Base-by-base conservation (phyloP, 2,797 vertebrate species). In the Helostoma temminkii region DNA sequence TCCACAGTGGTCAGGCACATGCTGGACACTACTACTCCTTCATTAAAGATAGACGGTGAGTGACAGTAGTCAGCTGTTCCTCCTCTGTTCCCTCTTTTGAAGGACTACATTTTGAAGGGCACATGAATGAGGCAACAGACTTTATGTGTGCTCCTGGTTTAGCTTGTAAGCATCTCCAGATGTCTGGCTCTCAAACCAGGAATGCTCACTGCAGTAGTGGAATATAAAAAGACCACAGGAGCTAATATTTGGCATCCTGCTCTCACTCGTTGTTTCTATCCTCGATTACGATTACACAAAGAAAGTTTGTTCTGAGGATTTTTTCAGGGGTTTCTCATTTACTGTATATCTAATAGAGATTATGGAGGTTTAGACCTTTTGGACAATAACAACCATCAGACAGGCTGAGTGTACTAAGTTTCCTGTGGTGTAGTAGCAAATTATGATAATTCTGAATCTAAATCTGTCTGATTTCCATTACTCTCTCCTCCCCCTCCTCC, bases 1-100 rank as follows among this genome's bases (percentile, higher is more conserved):
- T 99, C 22, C 98, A 99, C 90, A 99, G 98, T 1, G 98, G 98
- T 1, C 98, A 99, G 90, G 98, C 98, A 0, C 98, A 99, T 0
- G 98, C 98, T 0, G 98, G 98, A 37, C 98, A 99, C 84, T 99
- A 99, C 90, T 99, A 99, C 75, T 99, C 98, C 73, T 99, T 99
- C 91, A 99, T 99, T 70, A 99, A 99, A 92, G 98, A 99, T 47
- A 92, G 98, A 54, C 96, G 98, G 98, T 98, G 86, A 94, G 91
- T 76, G 30, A 52, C 30, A 41, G 4, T 5, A 14, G 10, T n/a
- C 37, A 39, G 22, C 22, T 0, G 1, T 26, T 34, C 45, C 9
- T 25, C 11, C 30, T 8, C 18, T 9, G 4, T 15, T 39, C 14
- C 5, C 9, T 55, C 16, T 6, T 56, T 49, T 36, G 30, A 55